Conservation (phyloP, 92 coral and sea anemone genomes). For the Diadumene lineata region DNA sequence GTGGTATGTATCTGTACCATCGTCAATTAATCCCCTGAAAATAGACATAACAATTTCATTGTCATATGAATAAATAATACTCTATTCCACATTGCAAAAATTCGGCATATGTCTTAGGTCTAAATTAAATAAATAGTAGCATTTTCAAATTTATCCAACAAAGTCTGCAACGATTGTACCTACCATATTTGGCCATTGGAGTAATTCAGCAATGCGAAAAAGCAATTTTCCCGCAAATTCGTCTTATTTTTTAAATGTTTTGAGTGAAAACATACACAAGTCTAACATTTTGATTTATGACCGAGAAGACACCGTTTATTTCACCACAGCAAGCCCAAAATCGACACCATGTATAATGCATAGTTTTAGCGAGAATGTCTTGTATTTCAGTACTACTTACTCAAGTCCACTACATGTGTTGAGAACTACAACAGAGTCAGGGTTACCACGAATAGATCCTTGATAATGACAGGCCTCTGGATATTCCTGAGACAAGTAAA, state of each 20-base stretch:
- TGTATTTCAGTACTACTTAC: conserved; percentile 16
- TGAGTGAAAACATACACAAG: no score
- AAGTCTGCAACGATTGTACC: not conserved
- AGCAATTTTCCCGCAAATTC: no score
- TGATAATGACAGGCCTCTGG: conserved; percentile 61
- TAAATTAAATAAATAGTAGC: not conserved
- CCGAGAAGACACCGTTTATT: no score
- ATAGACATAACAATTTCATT: no score
- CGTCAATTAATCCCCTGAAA: conserved; percentile 63
- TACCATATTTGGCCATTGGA: not conserved
- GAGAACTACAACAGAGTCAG: conserved; percentile 53
- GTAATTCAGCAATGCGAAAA: not conserved
- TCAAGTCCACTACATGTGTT: conserved; percentile 67
- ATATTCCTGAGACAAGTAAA: conserved; percentile 25
- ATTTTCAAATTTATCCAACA: not conserved
- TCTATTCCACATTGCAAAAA: not conserved
- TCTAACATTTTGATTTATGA: no score
- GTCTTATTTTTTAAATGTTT: no score
- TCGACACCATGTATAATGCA: not conserved
- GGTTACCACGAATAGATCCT: conserved; percentile 55
- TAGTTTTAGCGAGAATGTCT: no score
- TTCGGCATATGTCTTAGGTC: not conserved
- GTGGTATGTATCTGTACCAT: conserved; percentile 39
- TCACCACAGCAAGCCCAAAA: no score
- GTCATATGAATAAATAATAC: not conserved